phyloP scores from a whole-genome alignment of 1,140 invertebrate species.

The Glomeris maerens region DNA sequence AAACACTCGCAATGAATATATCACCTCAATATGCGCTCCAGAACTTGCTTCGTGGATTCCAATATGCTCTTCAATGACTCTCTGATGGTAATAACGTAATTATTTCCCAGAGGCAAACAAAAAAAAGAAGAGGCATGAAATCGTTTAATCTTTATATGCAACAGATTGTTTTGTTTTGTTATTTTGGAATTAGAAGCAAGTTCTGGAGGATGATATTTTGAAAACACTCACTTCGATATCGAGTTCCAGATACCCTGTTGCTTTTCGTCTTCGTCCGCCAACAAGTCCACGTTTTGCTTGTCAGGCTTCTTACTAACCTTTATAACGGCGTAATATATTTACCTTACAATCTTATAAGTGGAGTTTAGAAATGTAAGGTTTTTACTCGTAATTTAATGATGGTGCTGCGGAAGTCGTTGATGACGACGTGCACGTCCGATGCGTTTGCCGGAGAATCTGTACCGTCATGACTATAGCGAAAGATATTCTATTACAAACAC shows the following conservation, averaged over 20 bases:
- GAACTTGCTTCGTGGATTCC: too few relatives aligned
- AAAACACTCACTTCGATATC: conserved; percentile 58
- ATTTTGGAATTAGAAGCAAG: too few relatives aligned
- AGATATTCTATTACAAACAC: conserved; percentile 13
- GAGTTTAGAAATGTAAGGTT: too few relatives aligned
- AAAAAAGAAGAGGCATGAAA: conserved; percentile 11
- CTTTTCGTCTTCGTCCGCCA: conserved; percentile 59
- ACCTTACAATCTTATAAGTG: too few relatives aligned
- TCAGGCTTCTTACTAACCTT: conserved; percentile 74
- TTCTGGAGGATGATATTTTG: too few relatives aligned
- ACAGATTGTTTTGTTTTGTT: too few relatives aligned
- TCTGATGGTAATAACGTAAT: too few relatives aligned
- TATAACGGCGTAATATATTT: too few relatives aligned
- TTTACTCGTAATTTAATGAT: conserved; percentile 65
- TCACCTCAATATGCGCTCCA: too few relatives aligned
- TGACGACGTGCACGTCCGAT: conserved; percentile 54
- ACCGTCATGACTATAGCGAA: conserved; percentile 47
- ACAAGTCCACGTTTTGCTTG: conserved; percentile 65
- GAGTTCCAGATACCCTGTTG: conserved; percentile 73
- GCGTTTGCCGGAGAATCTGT: conserved; percentile 44
- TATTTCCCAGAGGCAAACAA: conserved; percentile 12
- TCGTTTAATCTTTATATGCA: background rate
- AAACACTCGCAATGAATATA: too few relatives aligned
- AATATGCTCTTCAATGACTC: too few relatives aligned
- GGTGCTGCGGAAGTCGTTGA: conserved; percentile 76